phyloP scores from a whole-genome alignment of 2,113 vertebrate species.

The Addax nasomaculatus region DNA sequence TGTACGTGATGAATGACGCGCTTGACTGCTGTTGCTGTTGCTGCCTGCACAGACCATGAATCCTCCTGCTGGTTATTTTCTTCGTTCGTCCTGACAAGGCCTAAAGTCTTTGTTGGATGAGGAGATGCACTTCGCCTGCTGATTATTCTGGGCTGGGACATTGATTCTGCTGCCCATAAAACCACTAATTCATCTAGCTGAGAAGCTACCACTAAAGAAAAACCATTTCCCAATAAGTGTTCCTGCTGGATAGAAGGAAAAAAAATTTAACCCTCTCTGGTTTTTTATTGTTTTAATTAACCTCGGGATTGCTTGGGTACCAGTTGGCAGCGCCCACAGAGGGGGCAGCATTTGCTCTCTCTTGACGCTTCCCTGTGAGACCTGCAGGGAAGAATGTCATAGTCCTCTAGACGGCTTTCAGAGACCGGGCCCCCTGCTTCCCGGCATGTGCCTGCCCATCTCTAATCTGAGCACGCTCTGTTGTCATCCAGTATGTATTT shows the following conservation, averaged over 20 bases:
- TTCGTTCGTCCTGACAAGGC: neutral
- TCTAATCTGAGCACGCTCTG: conserved; percentile 12
- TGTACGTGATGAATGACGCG: neutral
- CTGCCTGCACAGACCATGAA: neutral
- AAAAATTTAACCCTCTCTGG: neutral
- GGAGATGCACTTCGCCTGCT: neutral
- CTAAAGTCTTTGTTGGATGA: neutral
- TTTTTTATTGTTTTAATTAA: neutral
- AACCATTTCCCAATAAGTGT: conserved; percentile 20
- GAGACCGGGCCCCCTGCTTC: neutral
- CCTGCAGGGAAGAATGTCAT: neutral
- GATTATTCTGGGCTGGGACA: neutral
- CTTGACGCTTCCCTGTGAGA: neutral
- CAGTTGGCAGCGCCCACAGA: neutral
- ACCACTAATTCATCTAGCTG: conserved; percentile 29
- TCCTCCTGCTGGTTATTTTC: conserved; percentile 12
- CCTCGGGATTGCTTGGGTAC: neutral
- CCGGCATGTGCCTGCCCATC: neutral
- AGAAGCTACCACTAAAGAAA: conserved; percentile 28
- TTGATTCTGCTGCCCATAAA: conserved; percentile 34
- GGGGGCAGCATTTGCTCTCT: neutral
- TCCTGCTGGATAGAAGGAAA: neutral
- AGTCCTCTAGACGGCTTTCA: neutral
- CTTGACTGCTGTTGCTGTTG: neutral
- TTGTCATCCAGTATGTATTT: conserved; percentile 25